A percentile compares a stretch with the other conserved stretches of the same genome.
Conservation (phyloP, 2,888 invertebrate genomes). For the Nephrotoma appendiculata region DNA sequence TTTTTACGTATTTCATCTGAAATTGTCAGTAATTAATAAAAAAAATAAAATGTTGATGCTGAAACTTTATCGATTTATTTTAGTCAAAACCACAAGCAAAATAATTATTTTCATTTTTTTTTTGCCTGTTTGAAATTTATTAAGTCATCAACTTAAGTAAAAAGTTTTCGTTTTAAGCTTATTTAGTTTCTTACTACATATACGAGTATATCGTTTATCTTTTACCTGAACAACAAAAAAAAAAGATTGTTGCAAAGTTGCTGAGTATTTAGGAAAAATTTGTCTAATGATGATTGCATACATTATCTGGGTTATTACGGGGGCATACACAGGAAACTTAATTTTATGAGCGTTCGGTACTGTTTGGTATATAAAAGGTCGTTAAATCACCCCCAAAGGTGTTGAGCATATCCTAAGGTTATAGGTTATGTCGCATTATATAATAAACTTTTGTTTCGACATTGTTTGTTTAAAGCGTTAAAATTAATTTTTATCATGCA, state of each 20-base stretch:
- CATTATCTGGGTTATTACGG: background rate
- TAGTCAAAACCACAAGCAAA: background rate
- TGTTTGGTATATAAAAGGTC: background rate
- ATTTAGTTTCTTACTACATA: background rate
- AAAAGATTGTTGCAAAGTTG: background rate
- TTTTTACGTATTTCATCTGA: background rate
- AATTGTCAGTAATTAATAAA: background rate
- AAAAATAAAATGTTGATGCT: background rate
- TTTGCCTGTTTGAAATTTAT: background rate
- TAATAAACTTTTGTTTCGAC: background rate
- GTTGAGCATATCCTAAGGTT: background rate
- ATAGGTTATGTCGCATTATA: background rate
- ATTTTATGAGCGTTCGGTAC: background rate
- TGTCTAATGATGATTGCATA: background rate
- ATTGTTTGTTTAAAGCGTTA: background rate
- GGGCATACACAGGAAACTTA: background rate
- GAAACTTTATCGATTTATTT: background rate
- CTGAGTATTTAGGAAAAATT: background rate
- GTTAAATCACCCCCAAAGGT: background rate
- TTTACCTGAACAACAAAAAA: background rate
- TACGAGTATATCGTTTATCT: background rate
- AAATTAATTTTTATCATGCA: background rate
- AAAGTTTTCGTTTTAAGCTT: background rate
- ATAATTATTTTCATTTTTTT: background rate
- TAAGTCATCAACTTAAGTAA: background rate